phyloP scores from a whole-genome alignment of 2,113 vertebrate species.

The Zosterops hypoxanthus region DNA sequence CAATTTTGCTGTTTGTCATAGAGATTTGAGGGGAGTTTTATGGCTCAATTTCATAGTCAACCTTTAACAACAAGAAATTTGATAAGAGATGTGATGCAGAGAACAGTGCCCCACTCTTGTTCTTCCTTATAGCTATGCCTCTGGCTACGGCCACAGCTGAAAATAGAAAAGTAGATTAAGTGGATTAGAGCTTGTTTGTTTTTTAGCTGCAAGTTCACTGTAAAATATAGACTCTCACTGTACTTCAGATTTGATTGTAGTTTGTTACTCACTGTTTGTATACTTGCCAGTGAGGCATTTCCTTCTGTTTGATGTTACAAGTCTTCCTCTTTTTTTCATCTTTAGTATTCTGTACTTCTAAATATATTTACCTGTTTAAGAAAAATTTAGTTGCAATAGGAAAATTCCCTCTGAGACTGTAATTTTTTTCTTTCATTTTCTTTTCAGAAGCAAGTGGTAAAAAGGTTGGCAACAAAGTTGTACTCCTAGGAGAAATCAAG shows the following conservation, averaged over 20 bases:
- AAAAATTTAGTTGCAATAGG: neutral
- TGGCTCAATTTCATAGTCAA: neutral
- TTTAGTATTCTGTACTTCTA: neutral
- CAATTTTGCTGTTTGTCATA: neutral
- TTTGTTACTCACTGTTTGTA: neutral
- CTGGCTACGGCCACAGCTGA: fast-evolving
- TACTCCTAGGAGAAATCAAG: neutral
- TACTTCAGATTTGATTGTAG: neutral
- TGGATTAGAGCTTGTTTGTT: neutral
- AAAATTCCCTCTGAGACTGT: neutral
- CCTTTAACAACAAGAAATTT: neutral
- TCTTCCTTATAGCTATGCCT: neutral
- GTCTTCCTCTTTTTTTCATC: neutral
- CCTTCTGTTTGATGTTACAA: neutral
- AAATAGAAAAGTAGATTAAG: neutral
- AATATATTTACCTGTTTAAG: neutral
- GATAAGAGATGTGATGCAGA: neutral
- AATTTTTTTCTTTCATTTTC: neutral
- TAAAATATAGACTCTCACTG: neutral
- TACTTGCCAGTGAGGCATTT: neutral
- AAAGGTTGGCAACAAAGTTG: neutral
- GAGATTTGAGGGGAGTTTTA: neutral
- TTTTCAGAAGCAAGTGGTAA: neutral
- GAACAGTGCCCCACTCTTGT: neutral
- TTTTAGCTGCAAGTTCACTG: neutral